Base-by-base conservation (phyloP, 2,888 invertebrate species). In the Sepioteuthis lessoniana region DNA sequence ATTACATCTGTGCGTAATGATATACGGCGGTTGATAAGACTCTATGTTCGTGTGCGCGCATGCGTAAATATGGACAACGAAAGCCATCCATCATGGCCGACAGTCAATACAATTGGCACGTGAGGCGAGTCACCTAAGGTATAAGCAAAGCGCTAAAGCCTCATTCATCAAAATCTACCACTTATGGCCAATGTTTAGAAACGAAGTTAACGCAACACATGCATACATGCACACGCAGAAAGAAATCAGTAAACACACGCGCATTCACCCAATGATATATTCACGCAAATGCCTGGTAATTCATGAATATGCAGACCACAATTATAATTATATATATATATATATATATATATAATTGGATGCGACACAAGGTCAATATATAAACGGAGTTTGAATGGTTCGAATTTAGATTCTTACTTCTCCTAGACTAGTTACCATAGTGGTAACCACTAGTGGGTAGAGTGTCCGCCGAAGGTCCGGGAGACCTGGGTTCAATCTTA, bases 71-170 rank as follows among this genome's bases (percentile, higher is more conserved):
- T n/a, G 76, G 8, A n/a, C 76, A 76, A 35, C n/a, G 10, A 76
- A 76, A 76, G n/a, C 35, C 76, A 76, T 76, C n/a, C 76, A 76
- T 76, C 76, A 76, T 3, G 35, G n/a, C n/a, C 4, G 76, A n/a
- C 76, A 76, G 76, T 76, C 76, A 76, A 76, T 76, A 76, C 76
- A 76, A 76, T 76, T 76, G 76, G 76, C 76, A 76, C 76, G 76
- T 35, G 76, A 76, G n/a, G 76, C 76, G 10, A 76, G 76, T 76
- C 76, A 76, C 76, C 76, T 76, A 76, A 76, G n/a, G 76, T 76
- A 76, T 76, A 76, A 76, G 76, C 76, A 76, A 76, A n/a, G 76
- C 76, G 76, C 76, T 76, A 76, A 76, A 76, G n/a, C n/a, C 76
- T 35, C 76, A 76, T 76, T 76, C 76, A 76, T 76, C 76, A 76